Percentiles rank a stretch among this genome's conserved stretches.
Conservation (phyloP, 2,113 vertebrate species). For the Amazona guildingii region DNA sequence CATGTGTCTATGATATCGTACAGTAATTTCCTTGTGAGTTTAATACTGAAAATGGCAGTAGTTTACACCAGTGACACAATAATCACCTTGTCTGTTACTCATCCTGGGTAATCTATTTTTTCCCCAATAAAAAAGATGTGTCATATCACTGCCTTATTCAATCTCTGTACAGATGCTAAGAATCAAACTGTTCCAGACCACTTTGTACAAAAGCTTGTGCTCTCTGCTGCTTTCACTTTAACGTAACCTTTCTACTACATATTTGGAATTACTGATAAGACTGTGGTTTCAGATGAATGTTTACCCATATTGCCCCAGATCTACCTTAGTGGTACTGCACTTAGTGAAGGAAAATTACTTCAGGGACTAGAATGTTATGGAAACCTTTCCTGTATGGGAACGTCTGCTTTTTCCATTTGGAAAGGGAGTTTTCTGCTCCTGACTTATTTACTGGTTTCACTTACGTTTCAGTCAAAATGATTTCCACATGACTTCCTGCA, state of each 20-base stretch:
- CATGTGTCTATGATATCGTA: not conserved
- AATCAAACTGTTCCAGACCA: not conserved
- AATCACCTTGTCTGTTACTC: not conserved
- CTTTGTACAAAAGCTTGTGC: not conserved
- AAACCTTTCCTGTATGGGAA: not conserved
- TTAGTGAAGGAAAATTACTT: not conserved
- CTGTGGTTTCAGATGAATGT: not conserved
- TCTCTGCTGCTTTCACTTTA: not conserved
- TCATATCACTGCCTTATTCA: not conserved
- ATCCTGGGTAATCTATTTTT: not conserved
- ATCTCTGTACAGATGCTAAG: not conserved
- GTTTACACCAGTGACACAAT: not conserved
- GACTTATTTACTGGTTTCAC: not conserved
- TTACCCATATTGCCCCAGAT: not conserved
- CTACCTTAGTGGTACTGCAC: not conserved
- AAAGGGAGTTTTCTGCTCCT: not conserved
- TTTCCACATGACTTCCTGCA: not conserved
- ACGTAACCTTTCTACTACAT: conserved; percentile 31
- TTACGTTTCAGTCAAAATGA: conserved; percentile 8
- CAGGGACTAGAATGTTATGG: not conserved
- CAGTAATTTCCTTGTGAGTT: not conserved
- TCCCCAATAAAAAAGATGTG: not conserved
- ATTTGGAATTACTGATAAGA: not conserved
- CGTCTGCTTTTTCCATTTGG: not conserved
- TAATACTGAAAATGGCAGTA: conserved; percentile 40